These are phyloP conservation scores for Scopus umbretta DNA, from an alignment of 2,113 vertebrate genomes.

Conservation along the genomic window DNA sequence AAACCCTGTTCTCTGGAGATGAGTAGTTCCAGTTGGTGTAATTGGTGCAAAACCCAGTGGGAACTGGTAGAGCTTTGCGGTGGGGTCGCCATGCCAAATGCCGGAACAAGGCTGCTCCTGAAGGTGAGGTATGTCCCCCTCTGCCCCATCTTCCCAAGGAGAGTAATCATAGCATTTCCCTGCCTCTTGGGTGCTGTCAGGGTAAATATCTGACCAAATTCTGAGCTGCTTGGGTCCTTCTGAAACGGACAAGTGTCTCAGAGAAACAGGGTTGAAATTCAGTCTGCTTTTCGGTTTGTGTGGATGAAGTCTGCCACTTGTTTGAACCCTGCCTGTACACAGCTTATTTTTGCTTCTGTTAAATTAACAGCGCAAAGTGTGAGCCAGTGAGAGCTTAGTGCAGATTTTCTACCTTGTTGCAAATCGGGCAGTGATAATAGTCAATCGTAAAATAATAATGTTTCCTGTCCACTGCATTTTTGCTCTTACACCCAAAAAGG, in stretches of 20 bases:
- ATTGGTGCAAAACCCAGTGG: background rate
- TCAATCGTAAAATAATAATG: background rate
- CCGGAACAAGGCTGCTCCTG: background rate
- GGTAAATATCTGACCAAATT: background rate
- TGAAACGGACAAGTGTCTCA: background rate
- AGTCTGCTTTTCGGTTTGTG: background rate
- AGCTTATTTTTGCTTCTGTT: background rate
- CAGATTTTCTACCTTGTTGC: background rate
- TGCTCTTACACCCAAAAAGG: slow-evolving; percentile 57
- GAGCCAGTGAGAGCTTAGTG: background rate
- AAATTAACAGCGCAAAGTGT: background rate
- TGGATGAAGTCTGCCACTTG: background rate
- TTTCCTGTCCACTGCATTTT: background rate
- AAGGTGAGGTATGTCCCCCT: background rate
- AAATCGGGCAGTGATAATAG: background rate
- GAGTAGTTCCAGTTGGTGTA: background rate
- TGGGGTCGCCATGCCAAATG: background rate
- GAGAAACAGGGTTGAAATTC: background rate
- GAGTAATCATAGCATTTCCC: background rate
- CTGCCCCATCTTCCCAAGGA: background rate
- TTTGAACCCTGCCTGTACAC: background rate
- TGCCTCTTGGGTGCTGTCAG: background rate
- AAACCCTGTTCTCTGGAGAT: background rate
- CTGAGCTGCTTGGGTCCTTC: background rate
- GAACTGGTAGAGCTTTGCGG: background rate